Conservation (phyloP, 2,888 invertebrate species). For the Cheiracanthium punctorium region DNA sequence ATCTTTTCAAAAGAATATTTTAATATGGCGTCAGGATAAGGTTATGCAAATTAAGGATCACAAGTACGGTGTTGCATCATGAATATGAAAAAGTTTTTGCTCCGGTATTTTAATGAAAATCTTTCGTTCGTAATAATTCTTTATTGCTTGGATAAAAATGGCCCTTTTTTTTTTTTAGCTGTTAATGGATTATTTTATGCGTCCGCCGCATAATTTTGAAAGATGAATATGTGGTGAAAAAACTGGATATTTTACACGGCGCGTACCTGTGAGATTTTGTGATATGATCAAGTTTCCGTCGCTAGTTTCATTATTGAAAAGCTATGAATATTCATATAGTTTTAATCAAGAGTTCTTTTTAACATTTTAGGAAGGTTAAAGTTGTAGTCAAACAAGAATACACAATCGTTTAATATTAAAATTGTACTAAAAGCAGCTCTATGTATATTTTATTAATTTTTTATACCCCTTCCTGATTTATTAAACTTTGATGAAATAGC, state of each 20-base stretch:
- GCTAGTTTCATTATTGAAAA: slow-evolving; percentile 41
- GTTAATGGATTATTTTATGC: slow-evolving; percentile 68
- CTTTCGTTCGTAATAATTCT: slow-evolving; percentile 63
- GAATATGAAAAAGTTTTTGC: slow-evolving; percentile 68
- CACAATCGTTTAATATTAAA: not conserved
- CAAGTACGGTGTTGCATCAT: slow-evolving; percentile 62
- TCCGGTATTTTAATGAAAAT: slow-evolving; percentile 64
- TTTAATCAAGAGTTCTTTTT: slow-evolving; percentile 39
- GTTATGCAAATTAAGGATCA: slow-evolving; percentile 60
- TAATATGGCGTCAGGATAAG: slow-evolving; percentile 59
- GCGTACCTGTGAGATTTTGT: slow-evolving; percentile 33
- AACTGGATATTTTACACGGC: slow-evolving; percentile 44
- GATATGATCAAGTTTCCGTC: slow-evolving; percentile 32
- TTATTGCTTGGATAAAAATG: slow-evolving; percentile 64
- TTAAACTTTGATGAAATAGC: no score
- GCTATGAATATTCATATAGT: slow-evolving; percentile 62
- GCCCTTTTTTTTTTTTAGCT: slow-evolving; percentile 41
- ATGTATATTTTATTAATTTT: no score
- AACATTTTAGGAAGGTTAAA: slow-evolving; percentile 20
- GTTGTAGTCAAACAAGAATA: slow-evolving; percentile 16
- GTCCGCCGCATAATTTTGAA: slow-evolving; percentile 58
- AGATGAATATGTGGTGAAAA: slow-evolving; percentile 7
- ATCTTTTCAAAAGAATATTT: slow-evolving; percentile 49
- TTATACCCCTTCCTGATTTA: no score
- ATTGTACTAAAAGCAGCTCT: not conserved